Base-by-base conservation (phyloP, 53 echinoderm and acorn worm genomes). In the Arbacia lixula region DNA sequence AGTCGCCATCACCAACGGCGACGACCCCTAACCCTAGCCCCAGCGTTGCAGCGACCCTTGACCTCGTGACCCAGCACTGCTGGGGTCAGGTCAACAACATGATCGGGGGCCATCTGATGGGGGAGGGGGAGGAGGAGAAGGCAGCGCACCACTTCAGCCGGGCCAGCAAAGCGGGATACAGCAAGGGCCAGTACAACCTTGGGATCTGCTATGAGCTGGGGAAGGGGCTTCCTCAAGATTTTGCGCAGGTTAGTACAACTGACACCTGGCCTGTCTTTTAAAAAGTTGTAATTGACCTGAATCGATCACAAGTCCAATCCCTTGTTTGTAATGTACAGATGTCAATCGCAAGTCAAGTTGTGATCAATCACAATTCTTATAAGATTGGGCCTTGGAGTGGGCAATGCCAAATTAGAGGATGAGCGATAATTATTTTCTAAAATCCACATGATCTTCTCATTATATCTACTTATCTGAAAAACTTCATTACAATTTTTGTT, bases 121-220 rank as follows among this genome's bases (percentile, higher is more conserved):
- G 54, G 19, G 57, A 84, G 57, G 96, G 96, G 6, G 37, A 58
- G 26, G 78, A 86, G 11, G 63, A 88, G 76, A 66, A 87, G 39
- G 96, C 96, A 2, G 91, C 69, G 28, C 46, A 86, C 11, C 93
- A 95, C 60, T 95, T 95, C 53, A 36, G 49, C 33, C 38, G 40
- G 32, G 93, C 87, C 10, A 85, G 91, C 57, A 17, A 85, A 27
- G 64, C 87, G 5, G 96, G 96, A 1, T 91, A 87, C 75, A 66
- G 79, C 72, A 90, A 91, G 60, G 93, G 93, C 16, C 91, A 91
- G 54, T 95, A 84, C 85, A 95, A 95, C 83, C 61, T 95, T 25
- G 96, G 87, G 4, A 85, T 93, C 24, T 95, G 93, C 41, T 91
- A 87, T 57, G 96, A 95, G 30, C 87, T 89, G 25, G 95, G 96